Percentiles rank a stretch among this genome's conserved stretches.
Conservation (phyloP, 2,888 invertebrate species). For the Lathronympha strigana region DNA sequence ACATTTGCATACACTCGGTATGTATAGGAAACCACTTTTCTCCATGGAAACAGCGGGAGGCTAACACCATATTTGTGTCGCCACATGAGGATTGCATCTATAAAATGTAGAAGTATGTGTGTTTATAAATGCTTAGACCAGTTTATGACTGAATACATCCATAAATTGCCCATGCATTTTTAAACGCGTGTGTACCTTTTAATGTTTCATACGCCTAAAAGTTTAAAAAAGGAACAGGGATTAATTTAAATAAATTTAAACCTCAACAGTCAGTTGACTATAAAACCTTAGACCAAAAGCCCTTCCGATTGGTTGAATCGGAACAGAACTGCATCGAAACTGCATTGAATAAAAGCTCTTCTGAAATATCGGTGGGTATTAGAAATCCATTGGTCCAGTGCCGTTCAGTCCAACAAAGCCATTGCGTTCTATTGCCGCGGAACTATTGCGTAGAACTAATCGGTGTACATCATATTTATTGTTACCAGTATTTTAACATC, state of each 20-base stretch:
- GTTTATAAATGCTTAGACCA: neutral
- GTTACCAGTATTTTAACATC: conserved; percentile 1
- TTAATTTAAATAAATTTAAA: too few species aligned
- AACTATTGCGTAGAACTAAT: conserved; percentile 63
- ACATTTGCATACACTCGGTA: neutral
- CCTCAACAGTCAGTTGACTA: too few species aligned
- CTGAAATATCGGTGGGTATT: conserved; percentile 1
- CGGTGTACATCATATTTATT: conserved; percentile 56
- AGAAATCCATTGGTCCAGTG: neutral
- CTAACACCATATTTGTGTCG: neutral
- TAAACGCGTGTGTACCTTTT: too few species aligned
- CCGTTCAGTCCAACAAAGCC: conserved; percentile 43
- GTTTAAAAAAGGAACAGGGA: too few species aligned
- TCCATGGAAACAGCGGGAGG: neutral
- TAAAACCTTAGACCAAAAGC: too few species aligned
- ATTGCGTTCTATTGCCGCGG: conserved; percentile 44
- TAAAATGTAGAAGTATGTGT: neutral
- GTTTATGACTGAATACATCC: too few species aligned
- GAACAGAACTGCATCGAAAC: conserved; percentile 4
- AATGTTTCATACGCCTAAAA: too few species aligned
- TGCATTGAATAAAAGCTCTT: neutral
- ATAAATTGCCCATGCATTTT: too few species aligned
- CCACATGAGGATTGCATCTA: neutral
- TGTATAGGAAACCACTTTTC: neutral
- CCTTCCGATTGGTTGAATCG: neutral